These are phyloP conservation scores for Lagopus muta DNA, from an alignment of 2,113 vertebrate species.

Conservation along the genomic window DNA sequence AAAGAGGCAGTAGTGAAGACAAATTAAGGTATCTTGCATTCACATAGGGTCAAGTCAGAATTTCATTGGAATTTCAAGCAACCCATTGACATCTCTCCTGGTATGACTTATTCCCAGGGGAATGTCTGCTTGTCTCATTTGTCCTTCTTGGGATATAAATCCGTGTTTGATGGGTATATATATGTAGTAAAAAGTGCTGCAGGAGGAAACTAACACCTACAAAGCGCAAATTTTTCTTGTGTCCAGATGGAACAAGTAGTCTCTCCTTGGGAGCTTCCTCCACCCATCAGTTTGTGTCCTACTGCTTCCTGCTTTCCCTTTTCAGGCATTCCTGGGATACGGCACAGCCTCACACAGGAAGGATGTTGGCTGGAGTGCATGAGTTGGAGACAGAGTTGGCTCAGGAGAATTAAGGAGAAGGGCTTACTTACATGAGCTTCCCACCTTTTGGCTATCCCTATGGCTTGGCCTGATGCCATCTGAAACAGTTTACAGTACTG, in stretches of 20 bases:
- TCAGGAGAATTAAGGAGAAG: conserved; percentile 10
- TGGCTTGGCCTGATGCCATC: conserved; percentile 21
- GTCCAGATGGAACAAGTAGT: background rate
- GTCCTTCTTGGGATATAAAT: background rate
- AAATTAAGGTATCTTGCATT: background rate
- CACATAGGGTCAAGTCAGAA: background rate
- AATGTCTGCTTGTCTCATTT: conserved; percentile 11
- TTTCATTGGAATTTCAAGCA: conserved; percentile 14
- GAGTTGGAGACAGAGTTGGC: background rate
- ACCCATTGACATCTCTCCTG: background rate
- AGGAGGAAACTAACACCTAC: background rate
- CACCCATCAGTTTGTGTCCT: background rate
- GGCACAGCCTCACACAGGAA: background rate
- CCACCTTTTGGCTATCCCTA: conserved; percentile 35
- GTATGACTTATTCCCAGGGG: background rate
- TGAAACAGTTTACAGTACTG: background rate
- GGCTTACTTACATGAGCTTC: background rate
- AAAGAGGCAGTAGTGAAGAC: background rate
- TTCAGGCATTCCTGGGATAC: background rate
- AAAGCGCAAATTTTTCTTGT: background rate
- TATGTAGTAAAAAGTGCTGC: background rate
- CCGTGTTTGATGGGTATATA: background rate
- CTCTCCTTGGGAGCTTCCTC: rapidly evolving
- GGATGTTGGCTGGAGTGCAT: background rate
- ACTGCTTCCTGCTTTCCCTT: background rate